Percentiles rank a stretch among this genome's conserved stretches.
These are phyloP conservation scores for Epinephelus coioides DNA, from an alignment of 2,797 vertebrate genomes.

Conservation along the genomic window DNA sequence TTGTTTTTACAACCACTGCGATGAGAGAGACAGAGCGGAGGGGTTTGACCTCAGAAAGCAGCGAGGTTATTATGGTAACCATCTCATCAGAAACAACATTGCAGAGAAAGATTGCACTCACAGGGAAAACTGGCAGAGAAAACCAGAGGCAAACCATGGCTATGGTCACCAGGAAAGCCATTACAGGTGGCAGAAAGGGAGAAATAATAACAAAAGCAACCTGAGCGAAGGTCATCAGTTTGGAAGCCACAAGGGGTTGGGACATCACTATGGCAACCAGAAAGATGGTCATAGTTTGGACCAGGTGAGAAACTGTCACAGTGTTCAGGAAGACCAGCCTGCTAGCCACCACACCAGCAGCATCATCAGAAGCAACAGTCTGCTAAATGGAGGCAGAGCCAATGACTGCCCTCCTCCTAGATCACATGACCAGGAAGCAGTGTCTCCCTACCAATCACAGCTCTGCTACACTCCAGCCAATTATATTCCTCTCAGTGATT, in stretches of 20 bases:
- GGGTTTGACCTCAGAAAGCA: conserved; percentile 60
- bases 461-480: conserved; percentile 56
- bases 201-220: conserved; percentile 26
- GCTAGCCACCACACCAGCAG: not conserved
- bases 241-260: conserved; percentile 58
- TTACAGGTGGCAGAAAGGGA: conserved; percentile 16
- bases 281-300: not conserved
- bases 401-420: conserved; percentile 23
- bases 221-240: not conserved
- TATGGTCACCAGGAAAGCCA: conserved; percentile 30
- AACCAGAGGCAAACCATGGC: not conserved
- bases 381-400: conserved; percentile 7
- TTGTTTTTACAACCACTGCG: conserved; percentile 58
- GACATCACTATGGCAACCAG: conserved; percentile 16
- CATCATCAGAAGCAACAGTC: not conserved
- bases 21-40: not conserved
- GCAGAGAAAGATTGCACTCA: not conserved
- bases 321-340: not conserved
- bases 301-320: conserved; percentile 9
- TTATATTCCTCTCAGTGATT: conserved; percentile 63
- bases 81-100: not conserved
- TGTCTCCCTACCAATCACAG: conserved; percentile 33
- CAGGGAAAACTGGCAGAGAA: not conserved
- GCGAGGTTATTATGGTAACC: not conserved
- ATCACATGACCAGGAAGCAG: conserved; percentile 50